Base-by-base conservation (phyloP, 2,888 invertebrate species). In the Diarsia dahlii region DNA sequence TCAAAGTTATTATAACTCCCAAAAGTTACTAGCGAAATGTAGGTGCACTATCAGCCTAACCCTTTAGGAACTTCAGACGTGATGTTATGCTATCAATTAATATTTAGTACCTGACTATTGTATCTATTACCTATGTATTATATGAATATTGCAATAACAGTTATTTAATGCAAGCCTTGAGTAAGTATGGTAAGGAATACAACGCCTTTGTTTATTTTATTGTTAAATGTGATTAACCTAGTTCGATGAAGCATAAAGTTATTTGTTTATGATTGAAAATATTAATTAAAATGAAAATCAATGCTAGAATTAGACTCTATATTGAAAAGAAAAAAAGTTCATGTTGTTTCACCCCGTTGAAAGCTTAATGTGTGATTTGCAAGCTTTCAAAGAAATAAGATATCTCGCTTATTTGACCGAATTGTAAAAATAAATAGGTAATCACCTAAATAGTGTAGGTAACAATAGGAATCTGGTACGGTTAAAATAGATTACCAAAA, bases 141-240 rank as follows among this genome's bases (percentile, higher is more conserved):
- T n/a, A 72, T 72, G 28, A 72, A 71, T 70, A 72, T 67, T 74
- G n/a, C 20, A 74, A 63, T 34, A 79, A 69, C 23, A 62, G 18
- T 28, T 56, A 70, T 60, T 64, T 48, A 67, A 74, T 73, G 56
- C 63, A 63, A 67, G 23, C 73, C 77, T 77, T 74, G 73, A 64
- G 69, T 71, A 54, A 28, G n/a, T 28, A 70, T 50, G 58, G 23
- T 67, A 34, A 67, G n/a, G 34, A 63, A 64, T 64, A 76, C 13
- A 56, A 56, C 34, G 12, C 13, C 56, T 50, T 70, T 45, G 70
- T 81, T 58, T 67, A 70, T 58, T 63, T 67, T 54, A 74, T 67
- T 71, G n/a, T 54, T 5, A 48, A 58, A 71, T 68, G 15, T 52
- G 60, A 74, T 64, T 80, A 28, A 54, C 71, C 71, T 64, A 68